These are phyloP conservation scores for Smutsia gigantea DNA, from an alignment of 2,797 vertebrate genomes.

Conservation along the genomic window DNA sequence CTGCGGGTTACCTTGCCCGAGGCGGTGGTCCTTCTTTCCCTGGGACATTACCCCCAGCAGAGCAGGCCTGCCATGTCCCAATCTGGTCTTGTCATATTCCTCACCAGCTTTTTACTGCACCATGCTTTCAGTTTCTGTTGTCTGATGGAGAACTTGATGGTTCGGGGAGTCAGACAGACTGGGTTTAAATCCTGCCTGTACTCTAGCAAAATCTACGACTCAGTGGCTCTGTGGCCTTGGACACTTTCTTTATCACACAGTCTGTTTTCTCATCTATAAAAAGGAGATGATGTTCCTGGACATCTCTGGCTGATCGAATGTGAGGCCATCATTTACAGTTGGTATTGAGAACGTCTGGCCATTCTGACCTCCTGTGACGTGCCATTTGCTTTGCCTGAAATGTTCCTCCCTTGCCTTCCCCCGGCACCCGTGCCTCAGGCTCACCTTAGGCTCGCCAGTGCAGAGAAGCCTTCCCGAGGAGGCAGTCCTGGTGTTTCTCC, in stretches of 20 bases:
- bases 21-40: background rate
- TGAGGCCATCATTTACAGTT: background rate
- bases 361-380: background rate
- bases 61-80: background rate
- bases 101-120: background rate
- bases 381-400: background rate
- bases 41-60: background rate
- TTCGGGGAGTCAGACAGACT: background rate
- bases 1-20: background rate
- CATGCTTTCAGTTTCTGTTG: background rate
- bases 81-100: background rate
- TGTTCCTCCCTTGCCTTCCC: background rate
- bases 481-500: background rate
- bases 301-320: background rate
- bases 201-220: background rate
- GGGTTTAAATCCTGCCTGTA: background rate
- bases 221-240: background rate
- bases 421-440: background rate
- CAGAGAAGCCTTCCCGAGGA: background rate
- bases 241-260: background rate
- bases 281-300: background rate
- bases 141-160: background rate
- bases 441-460: background rate
- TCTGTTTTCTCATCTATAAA: conserved; percentile 25
- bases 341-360: background rate